Evolutionary conservation across 2,888 invertebrate genomes (phyloP).

Genomic region (Aphidoletes aphidimyza): DNA sequence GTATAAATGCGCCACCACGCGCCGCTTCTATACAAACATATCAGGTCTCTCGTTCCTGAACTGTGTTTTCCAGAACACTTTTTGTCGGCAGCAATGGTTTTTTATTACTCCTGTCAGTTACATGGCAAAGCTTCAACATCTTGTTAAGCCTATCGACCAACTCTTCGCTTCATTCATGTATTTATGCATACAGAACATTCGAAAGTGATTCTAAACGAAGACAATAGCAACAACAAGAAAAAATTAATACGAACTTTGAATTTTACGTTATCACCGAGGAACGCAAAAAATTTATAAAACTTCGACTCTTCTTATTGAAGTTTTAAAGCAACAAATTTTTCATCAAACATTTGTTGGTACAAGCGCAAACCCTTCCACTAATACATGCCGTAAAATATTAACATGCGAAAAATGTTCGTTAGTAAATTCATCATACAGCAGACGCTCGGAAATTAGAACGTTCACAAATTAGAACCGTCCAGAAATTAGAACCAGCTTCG

Average conservation of each 20-base stretch:
- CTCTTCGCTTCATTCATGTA: not conserved
- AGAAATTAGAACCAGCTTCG: too few species aligned
- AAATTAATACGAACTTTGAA: conserved; percentile 10
- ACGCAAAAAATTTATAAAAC: too few species aligned
- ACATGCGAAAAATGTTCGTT: not conserved
- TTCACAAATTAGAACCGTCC: too few species aligned
- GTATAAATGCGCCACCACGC: not conserved
- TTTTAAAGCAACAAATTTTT: conserved; percentile 4
- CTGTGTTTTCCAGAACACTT: conserved; percentile 30
- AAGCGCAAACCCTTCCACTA: too few species aligned
- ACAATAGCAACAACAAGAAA: not conserved
- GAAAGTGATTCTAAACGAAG: not conserved
- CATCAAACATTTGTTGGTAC: too few species aligned
- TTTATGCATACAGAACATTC: not conserved
- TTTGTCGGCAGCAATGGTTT: conserved; percentile 4
- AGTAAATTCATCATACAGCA: conserved; percentile 33
- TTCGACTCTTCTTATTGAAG: not conserved
- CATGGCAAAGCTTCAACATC: not conserved
- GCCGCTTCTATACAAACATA: not conserved
- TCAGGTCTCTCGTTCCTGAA: not conserved
- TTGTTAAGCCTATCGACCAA: not conserved
- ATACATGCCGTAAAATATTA: not conserved
- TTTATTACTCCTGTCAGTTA: not conserved
- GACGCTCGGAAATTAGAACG: not conserved
- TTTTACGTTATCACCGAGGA: conserved; percentile 10